A percentile compares a stretch with the other conserved stretches of the same genome.
phyloP scores from a whole-genome alignment of 2,888 invertebrate genomes.

The Notocelia uddmanniana region DNA sequence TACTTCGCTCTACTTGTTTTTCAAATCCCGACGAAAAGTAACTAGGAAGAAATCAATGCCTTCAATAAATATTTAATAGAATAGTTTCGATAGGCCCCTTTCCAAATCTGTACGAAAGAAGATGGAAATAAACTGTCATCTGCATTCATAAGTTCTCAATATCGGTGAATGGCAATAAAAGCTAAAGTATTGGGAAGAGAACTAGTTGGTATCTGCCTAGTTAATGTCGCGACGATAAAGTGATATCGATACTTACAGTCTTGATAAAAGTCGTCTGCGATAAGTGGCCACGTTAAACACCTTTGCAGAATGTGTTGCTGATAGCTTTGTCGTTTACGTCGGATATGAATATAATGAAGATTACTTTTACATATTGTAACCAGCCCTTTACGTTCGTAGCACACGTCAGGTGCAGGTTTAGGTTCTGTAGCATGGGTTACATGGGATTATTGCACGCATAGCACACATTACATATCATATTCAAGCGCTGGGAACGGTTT shows the following conservation, averaged over 20 bases:
- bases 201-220: conserved; percentile 41
- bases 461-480: too few relatives aligned
- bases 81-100: too few relatives aligned
- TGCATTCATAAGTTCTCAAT: conserved; percentile 12
- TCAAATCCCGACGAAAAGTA: too few relatives aligned
- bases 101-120: background rate
- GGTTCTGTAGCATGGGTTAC: too few relatives aligned
- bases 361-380: background rate
- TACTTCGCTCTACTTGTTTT: too few relatives aligned
- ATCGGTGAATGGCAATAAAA: conserved; percentile 27
- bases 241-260: conserved; percentile 79
- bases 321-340: conserved; percentile 26
- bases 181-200: conserved; percentile 26
- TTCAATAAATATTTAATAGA: background rate
- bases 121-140: background rate
- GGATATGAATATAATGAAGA: conserved; percentile 21
- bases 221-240: conserved; percentile 41
- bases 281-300: conserved; percentile 48
- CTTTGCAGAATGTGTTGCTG: conserved; percentile 37
- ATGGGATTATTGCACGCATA: too few relatives aligned
- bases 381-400: background rate
- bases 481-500: too few relatives aligned
- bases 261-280: conserved; percentile 70
- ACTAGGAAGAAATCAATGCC: background rate
- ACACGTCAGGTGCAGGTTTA: too few relatives aligned